These are phyloP conservation scores for Thymelicus sylvestris DNA, from an alignment of 2,888 invertebrate genomes.

Conservation along the genomic window DNA sequence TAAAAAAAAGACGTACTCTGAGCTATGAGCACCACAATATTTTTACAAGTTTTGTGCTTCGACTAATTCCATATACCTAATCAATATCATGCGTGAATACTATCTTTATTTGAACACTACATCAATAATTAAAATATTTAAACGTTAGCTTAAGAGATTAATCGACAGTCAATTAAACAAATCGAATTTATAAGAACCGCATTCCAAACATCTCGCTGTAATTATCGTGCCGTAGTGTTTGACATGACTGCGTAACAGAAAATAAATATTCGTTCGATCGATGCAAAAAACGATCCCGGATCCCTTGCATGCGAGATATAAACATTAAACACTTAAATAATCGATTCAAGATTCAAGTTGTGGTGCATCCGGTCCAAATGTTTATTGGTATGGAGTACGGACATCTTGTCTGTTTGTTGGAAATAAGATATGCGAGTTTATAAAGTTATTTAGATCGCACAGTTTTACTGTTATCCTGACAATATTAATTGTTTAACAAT, in stretches of 20 bases:
- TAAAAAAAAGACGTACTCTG: too few relatives aligned
- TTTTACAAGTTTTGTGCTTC: too few relatives aligned
- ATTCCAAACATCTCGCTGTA: conserved; percentile 33
- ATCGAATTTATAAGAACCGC: conserved; percentile 31
- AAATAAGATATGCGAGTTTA: neutral
- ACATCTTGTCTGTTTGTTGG: conserved; percentile 6
- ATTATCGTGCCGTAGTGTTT: conserved; percentile 36
- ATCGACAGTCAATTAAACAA: conserved; percentile 34
- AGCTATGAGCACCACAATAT: too few relatives aligned
- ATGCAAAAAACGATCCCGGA: conserved; percentile 52
- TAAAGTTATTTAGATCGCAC: too few relatives aligned
- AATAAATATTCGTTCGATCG: conserved; percentile 30
- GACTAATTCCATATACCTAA: too few relatives aligned
- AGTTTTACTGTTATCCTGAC: too few relatives aligned
- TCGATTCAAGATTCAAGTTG: conserved; percentile 12
- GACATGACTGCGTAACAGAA: conserved; percentile 38
- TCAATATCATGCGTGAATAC: too few relatives aligned
- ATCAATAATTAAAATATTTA: conserved; percentile 1
- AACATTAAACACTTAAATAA: conserved; percentile 23
- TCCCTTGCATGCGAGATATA: conserved; percentile 37
- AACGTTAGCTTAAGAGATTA: conserved; percentile 8
- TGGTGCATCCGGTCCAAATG: conserved; percentile 19
- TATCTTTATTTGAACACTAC: neutral
- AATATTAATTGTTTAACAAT: too few relatives aligned
- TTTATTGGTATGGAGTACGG: conserved; percentile 3